phyloP scores from a whole-genome alignment of 1,140 invertebrate species.

The Cotesia glomerata region DNA sequence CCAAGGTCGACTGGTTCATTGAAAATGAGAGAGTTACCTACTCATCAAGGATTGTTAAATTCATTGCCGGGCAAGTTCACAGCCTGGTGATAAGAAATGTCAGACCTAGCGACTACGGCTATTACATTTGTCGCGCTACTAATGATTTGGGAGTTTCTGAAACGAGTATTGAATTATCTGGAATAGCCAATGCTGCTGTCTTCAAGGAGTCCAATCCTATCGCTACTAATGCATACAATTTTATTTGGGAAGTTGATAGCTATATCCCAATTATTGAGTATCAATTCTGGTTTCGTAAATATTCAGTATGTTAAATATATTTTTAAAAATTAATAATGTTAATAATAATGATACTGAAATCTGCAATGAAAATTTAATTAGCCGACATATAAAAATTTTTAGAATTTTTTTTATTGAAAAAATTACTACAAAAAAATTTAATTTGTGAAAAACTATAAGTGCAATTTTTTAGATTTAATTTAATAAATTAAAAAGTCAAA shows the following conservation, averaged over 20 bases:
- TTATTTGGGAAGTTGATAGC: slow-evolving; percentile 80
- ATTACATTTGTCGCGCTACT: slow-evolving; percentile 77
- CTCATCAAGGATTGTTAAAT: slow-evolving; percentile 67
- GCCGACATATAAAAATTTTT: no score
- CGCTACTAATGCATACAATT: slow-evolving; percentile 65
- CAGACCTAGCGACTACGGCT: slow-evolving; percentile 73
- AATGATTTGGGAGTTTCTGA: slow-evolving; percentile 71
- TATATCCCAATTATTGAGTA: slow-evolving; percentile 77
- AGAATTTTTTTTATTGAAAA: no score
- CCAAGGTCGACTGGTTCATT: slow-evolving; percentile 65
- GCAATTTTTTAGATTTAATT: no score
- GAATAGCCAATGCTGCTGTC: slow-evolving; percentile 67
- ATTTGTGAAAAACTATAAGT: no score
- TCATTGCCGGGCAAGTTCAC: slow-evolving; percentile 67
- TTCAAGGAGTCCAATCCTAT: slow-evolving; percentile 65
- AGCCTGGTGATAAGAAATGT: slow-evolving; percentile 75
- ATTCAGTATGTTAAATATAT: slow-evolving; percentile 38
- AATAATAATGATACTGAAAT: background rate
- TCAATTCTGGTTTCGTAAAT: slow-evolving; percentile 70
- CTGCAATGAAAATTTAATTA: background rate
- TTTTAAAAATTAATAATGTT: no score
- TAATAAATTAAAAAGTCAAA: no score
- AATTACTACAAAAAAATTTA: no score
- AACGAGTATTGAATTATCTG: slow-evolving; percentile 66
- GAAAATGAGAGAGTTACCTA: slow-evolving; percentile 62